A percentile compares a stretch with the other conserved stretches of the same genome.
Conservation (phyloP, 2,888 invertebrate species). For the Pimpla rufipes region DNA sequence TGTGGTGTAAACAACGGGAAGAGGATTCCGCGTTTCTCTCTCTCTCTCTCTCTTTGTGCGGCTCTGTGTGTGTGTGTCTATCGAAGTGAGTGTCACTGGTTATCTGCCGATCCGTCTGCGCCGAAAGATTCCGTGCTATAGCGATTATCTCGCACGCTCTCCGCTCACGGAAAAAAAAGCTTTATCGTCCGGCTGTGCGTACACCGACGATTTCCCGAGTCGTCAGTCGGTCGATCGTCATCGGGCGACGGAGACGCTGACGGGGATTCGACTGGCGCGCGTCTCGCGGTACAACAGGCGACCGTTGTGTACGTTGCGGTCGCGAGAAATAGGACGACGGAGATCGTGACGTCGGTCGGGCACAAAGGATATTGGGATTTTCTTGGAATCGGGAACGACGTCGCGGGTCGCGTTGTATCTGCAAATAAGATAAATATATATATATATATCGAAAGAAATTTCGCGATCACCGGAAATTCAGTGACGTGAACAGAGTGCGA, state of each 20-base stretch:
- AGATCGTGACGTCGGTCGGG: not conserved
- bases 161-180: conserved; percentile 50
- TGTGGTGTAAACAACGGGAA: conserved; percentile 10
- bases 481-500: conserved; percentile 1
- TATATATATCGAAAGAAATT: too few species aligned
- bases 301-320: not conserved
- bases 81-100: conserved; percentile 5
- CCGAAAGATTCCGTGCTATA: conserved; percentile 34
- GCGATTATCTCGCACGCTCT: conserved; percentile 35
- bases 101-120: conserved; percentile 6
- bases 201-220: not conserved
- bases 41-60: not conserved
- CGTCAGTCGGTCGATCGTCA: conserved; percentile 56
- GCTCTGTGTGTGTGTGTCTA: not conserved
- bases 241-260: conserved; percentile 45
- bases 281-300: conserved; percentile 16
- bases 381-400: not conserved
- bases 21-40: not conserved
- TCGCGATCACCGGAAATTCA: not conserved
- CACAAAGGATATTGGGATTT: not conserved
- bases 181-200: not conserved
- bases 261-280: not conserved
- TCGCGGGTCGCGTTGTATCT: not conserved
- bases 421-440: too few species aligned
- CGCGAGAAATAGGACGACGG: not conserved